Evolutionary conservation across 2,113 vertebrate species (phyloP).

Genomic region (Perca fluviatilis): DNA sequence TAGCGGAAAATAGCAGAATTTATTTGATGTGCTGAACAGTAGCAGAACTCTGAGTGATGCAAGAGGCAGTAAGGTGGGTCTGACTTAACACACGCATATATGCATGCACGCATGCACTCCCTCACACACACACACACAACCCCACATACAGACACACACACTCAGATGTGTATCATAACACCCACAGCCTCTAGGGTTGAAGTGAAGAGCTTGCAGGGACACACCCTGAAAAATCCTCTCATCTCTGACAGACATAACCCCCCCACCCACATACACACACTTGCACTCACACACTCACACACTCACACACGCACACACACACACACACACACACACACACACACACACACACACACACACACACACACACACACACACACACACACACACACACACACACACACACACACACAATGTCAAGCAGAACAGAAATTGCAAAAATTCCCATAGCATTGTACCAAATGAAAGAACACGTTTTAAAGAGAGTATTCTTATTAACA

Average conservation of each 20-base stretch:
- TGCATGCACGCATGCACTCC: not conserved
- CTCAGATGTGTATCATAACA: constrained; percentile 17
- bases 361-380: not conserved
- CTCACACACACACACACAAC: too few relatives aligned
- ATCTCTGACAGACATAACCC: constrained; percentile 40
- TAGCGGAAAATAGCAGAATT: constrained; percentile 36
- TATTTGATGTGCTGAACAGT: constrained; percentile 43
- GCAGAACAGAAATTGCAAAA: constrained; percentile 78
- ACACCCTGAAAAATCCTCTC: constrained; percentile 54
- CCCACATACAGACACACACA: not conserved
- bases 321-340: not conserved
- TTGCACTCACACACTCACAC: not conserved
- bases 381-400: not conserved
- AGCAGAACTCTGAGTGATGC: constrained; percentile 53
- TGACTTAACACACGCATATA: not conserved
- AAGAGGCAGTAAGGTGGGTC: constrained; percentile 41
- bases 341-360: constrained; percentile 1
- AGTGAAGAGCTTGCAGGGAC: constrained; percentile 50
- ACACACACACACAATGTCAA: constrained; percentile 36
- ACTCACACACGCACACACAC: not conserved
- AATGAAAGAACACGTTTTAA: constrained; percentile 54
- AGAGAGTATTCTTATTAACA: constrained; percentile 57
- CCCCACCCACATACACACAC: not conserved
- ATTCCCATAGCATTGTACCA: constrained; percentile 55
- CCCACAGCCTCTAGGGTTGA: constrained; percentile 24